These are phyloP conservation scores for Agonopterix heracliana DNA, from an alignment of 2,888 invertebrate genomes.

Conservation along the genomic window DNA sequence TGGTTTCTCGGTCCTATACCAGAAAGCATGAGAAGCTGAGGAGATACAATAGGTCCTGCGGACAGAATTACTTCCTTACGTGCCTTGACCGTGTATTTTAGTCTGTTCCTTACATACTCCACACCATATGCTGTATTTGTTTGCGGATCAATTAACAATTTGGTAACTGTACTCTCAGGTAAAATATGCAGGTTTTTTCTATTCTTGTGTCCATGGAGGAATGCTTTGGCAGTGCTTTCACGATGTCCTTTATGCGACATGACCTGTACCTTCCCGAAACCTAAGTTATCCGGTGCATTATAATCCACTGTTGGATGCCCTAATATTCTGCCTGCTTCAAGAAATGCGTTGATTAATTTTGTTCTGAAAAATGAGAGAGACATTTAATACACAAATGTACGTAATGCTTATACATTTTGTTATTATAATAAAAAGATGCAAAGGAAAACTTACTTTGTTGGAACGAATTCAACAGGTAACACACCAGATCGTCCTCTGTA, in stretches of 20 bases:
- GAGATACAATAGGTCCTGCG: slow-evolving; percentile 91
- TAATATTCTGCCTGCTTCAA: slow-evolving; percentile 78
- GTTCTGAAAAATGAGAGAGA: slow-evolving; percentile 40
- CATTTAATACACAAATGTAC: neutral
- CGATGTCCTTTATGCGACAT: slow-evolving; percentile 77
- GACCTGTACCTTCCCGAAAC: slow-evolving; percentile 81
- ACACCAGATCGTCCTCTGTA: slow-evolving; percentile 79
- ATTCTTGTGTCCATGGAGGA: slow-evolving; percentile 75
- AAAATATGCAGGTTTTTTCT: slow-evolving; percentile 82
- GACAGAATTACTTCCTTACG: slow-evolving; percentile 89
- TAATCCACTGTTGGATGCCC: slow-evolving; percentile 83
- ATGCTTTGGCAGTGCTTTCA: slow-evolving; percentile 80
- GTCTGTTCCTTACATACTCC: slow-evolving; percentile 75
- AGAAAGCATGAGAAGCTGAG: slow-evolving; percentile 92
- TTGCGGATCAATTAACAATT: slow-evolving; percentile 78
- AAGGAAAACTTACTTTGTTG: slow-evolving; percentile 48
- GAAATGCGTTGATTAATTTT: slow-evolving; percentile 62
- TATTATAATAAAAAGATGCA: neutral
- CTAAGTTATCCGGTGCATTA: slow-evolving; percentile 78
- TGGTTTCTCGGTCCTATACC: slow-evolving; percentile 79
- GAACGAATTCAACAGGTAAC: slow-evolving; percentile 77
- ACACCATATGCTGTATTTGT: slow-evolving; percentile 82
- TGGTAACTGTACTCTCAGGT: slow-evolving; percentile 78
- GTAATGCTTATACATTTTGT: neutral
- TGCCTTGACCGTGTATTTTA: slow-evolving; percentile 70